These are phyloP conservation scores for Tylochromis polylepis DNA, from an alignment of 2,113 vertebrate genomes.

Conservation along the genomic window DNA sequence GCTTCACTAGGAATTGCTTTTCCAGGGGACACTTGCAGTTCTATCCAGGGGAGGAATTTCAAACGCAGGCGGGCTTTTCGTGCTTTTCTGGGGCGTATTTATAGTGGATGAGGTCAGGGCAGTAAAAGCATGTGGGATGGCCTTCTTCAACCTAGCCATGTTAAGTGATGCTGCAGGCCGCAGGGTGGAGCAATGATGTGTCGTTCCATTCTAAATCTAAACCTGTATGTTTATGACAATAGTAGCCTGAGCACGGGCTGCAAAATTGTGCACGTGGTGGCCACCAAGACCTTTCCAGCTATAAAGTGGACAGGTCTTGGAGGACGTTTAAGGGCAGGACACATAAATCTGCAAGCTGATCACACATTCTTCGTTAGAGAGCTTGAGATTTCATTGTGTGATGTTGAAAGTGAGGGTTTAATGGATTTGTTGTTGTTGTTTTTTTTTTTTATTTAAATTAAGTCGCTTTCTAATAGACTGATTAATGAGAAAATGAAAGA, in stretches of 20 bases:
- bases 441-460: neutral
- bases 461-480: too few species aligned
- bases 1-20: constrained; percentile 7
- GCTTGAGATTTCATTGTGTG: neutral
- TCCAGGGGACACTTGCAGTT: constrained; percentile 19
- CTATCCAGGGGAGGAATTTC: constrained; percentile 39
- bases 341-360: neutral
- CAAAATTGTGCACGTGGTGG: neutral
- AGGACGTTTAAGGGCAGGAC: neutral
- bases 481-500: too few species aligned
- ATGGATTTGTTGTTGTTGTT: neutral
- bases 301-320: neutral
- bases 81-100: constrained; percentile 53
- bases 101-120: constrained; percentile 49
- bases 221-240: constrained; percentile 40
- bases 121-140: constrained; percentile 22
- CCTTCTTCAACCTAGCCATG: constrained; percentile 47
- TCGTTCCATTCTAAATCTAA: constrained; percentile 54
- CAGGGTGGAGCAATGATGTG: constrained; percentile 18
- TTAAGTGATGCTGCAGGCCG: constrained; percentile 41
- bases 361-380: neutral
- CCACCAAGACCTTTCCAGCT: neutral
- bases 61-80: constrained; percentile 38
- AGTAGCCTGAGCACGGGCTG: neutral
- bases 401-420: neutral